phyloP scores from a whole-genome alignment of 2,797 vertebrate genomes.

The Orientallactaga sibirica region DNA sequence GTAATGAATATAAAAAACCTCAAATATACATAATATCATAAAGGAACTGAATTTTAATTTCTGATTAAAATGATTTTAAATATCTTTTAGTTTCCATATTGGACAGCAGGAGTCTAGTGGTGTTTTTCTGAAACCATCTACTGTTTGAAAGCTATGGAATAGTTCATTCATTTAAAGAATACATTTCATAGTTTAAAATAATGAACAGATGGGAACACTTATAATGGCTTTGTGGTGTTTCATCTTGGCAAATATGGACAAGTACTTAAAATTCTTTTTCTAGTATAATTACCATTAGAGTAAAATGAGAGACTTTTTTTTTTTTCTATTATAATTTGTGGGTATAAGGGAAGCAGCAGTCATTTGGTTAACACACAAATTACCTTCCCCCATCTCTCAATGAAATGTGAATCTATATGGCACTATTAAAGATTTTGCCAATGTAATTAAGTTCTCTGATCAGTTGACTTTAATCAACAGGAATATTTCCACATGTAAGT shows the following conservation, averaged over 20 bases:
- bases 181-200: not conserved
- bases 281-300: not conserved
- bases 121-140: not conserved
- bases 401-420: not conserved
- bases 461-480: not conserved
- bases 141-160: not conserved
- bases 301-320: not conserved
- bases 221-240: not conserved
- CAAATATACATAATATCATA: not conserved
- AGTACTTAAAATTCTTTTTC: not conserved
- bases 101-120: not conserved
- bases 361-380: not conserved
- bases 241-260: not conserved
- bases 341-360: not conserved
- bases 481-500: not conserved
- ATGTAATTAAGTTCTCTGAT: not conserved
- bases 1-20: not conserved
- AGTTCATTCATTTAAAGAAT: slow-evolving; percentile 3
- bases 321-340: not conserved
- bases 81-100: not conserved
- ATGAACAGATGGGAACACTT: not conserved
- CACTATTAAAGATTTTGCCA: not conserved
- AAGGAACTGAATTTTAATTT: slow-evolving; percentile 17
- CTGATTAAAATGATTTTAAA: not conserved
- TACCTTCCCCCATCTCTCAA: not conserved